These are phyloP conservation scores for Erpornis zantholeuca DNA, from an alignment of 2,113 vertebrate genomes.

Conservation along the genomic window DNA sequence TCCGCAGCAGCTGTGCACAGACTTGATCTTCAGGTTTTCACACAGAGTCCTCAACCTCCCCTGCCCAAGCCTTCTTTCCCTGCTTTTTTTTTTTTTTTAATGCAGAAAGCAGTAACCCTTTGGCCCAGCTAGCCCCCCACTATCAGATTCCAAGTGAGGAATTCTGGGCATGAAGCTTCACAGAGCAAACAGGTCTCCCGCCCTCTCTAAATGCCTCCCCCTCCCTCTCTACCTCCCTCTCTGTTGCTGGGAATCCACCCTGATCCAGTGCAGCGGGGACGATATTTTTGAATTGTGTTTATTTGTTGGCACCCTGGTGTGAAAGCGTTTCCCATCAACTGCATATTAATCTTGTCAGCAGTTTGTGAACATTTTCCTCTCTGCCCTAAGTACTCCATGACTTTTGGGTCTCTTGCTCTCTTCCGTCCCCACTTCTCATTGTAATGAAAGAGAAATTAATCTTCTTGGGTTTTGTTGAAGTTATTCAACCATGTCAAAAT, in stretches of 20 bases:
- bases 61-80: not conserved
- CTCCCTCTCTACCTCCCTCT: not conserved
- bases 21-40: constrained; percentile 11
- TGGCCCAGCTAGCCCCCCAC: not conserved
- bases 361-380: constrained; percentile 72
- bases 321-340: constrained; percentile 88
- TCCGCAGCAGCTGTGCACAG: not conserved
- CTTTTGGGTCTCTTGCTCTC: constrained; percentile 51
- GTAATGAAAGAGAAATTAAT: constrained; percentile 3
- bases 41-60: not conserved
- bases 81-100: not conserved
- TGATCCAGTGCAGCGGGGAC: constrained; percentile 26
- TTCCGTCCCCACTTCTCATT: constrained; percentile 14
- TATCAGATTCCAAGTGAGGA: constrained; percentile 61
- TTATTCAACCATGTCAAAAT: not conserved
- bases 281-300: constrained; percentile 92
- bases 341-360: constrained; percentile 91
- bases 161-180: constrained; percentile 76
- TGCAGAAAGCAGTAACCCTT: constrained; percentile 34
- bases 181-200: not conserved
- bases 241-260: constrained; percentile 49
- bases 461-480: not conserved
- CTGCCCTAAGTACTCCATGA: constrained; percentile 68
- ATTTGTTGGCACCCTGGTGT: constrained; percentile 92
- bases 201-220: not conserved